Evolutionary conservation across 92 coral and sea anemone genomes (phyloP).

Genomic region (Diadumene lineata): DNA sequence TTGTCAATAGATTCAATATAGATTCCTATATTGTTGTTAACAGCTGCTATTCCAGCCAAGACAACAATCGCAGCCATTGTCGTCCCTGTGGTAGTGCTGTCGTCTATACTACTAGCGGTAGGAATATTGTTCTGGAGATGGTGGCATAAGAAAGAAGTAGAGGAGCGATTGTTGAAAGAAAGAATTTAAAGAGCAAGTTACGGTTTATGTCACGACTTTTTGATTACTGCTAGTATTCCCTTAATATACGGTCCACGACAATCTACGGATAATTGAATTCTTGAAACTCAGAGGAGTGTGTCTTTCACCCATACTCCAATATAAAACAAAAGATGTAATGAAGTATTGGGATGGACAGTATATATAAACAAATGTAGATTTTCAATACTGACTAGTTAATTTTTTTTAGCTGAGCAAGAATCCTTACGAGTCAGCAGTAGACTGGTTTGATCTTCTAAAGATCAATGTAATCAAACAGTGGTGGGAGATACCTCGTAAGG

Average conservation of each 20-base stretch:
- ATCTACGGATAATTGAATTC: no score
- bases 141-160: constrained; percentile 28
- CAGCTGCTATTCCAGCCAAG: background rate
- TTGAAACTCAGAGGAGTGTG: no score
- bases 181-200: constrained; percentile 6
- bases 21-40: background rate
- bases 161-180: background rate
- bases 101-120: background rate
- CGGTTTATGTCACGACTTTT: background rate
- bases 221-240: background rate
- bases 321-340: background rate
- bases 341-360: background rate
- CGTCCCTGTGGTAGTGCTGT: constrained; percentile 14
- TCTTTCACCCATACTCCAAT: background rate
- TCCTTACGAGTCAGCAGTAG: background rate
- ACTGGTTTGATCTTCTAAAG: constrained; percentile 20
- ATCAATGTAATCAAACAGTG: constrained; percentile 15
- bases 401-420: background rate
- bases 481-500: constrained; percentile 46
- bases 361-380: background rate
- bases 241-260: background rate
- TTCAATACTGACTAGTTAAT: background rate
- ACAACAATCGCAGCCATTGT: constrained; percentile 8
- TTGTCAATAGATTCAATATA: no score
- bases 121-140: constrained; percentile 19